Conservation (phyloP, 2,797 vertebrate species). For the Australoheros facetus region DNA sequence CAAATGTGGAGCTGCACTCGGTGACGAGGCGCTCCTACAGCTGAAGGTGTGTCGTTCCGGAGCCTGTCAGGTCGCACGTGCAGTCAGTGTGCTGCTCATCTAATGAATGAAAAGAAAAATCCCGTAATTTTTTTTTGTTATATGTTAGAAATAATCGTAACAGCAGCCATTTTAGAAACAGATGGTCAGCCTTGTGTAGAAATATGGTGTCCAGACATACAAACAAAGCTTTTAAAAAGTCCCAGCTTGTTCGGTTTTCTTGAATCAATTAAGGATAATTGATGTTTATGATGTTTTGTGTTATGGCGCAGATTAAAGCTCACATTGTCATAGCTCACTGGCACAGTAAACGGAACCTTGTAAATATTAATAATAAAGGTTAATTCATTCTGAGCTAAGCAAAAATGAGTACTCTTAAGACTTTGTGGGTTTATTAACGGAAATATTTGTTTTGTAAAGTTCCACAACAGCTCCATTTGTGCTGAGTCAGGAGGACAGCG, state of each 20-base stretch:
- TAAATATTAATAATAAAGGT: not conserved
- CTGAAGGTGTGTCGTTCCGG: slow-evolving; percentile 33
- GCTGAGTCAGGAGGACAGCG: not conserved
- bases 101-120: not conserved
- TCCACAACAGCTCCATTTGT: not conserved
- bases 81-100: not conserved
- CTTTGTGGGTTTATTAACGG: not conserved
- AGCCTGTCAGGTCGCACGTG: not conserved
- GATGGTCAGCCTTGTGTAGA: not conserved
- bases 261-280: not conserved
- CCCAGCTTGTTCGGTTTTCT: not conserved
- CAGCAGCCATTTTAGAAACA: not conserved
- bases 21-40: slow-evolving; percentile 18
- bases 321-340: not conserved
- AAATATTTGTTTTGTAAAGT: fast-evolving
- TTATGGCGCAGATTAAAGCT: not conserved
- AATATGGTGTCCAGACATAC: slow-evolving; percentile 1
- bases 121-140: not conserved
- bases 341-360: not conserved
- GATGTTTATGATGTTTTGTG: not conserved
- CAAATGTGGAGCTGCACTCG: slow-evolving; percentile 14
- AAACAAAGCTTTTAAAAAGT: not conserved
- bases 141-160: fast-evolving
- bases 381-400: not conserved
- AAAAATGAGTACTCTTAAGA: not conserved